Evolutionary conservation across 2,797 vertebrate species (phyloP), one percentile per base, ranked within the genome.

Genomic region (Sciurus vulgaris): DNA sequence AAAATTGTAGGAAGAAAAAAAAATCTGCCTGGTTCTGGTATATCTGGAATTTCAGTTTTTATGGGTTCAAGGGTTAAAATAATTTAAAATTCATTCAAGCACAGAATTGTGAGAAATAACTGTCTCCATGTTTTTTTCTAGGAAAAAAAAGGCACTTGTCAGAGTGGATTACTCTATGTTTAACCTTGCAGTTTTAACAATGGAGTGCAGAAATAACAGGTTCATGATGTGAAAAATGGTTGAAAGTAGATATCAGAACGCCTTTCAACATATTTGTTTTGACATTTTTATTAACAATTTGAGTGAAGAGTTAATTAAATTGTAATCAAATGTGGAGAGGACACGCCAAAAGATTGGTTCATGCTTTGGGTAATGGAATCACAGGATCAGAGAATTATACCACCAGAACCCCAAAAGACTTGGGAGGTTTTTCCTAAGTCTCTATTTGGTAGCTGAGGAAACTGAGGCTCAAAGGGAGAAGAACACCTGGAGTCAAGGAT

Each of bases 281-380:
- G 97, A 97, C 79, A 88, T 89, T 96, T 97, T 96, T 97, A 97
- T 97, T 97, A 97, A 93, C n/a, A 84, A 93, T 85, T 81, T 87
- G 56, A 94, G 44, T 81, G 94, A 84, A 35, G 86, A 94, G 84
- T 96, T 97, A 96, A 96, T 96, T 92, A 95, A 96, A 93, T 89
- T 88, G 65, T 95, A 93, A 96, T 96, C 91, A 95, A 96, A 88
- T 67, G 76, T 14, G 47, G 97, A 94, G 74, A 86, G 51, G 65
- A 69, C 76, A 89, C 67, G 38, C 49, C 87, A 96, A 65, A 30
- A 56, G 44, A 84, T 20, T 30, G 30, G 87, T 12, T 86, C 63
- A 81, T 54, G 69, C 72, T 63, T 86, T 78, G 86, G 76, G 69
- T 79, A 93, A 88, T 28, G 33, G 35, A 85, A 59, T 83, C 56